phyloP scores from a whole-genome alignment of 1,140 invertebrate genomes.

The Zaprionus lachaisei region DNA sequence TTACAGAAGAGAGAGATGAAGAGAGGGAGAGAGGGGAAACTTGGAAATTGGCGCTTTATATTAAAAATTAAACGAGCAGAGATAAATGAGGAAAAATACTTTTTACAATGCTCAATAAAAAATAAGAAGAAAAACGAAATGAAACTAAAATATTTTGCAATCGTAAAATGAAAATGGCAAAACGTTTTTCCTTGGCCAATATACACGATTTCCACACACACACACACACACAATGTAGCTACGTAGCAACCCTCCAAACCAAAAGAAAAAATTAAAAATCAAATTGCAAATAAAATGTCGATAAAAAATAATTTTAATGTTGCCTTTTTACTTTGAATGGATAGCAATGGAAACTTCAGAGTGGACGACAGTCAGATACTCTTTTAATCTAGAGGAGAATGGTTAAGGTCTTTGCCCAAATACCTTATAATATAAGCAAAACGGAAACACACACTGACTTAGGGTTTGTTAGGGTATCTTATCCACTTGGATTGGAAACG shows the following conservation, averaged over 20 bases:
- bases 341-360: not conserved
- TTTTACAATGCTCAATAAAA: constrained; percentile 52
- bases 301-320: constrained; percentile 79
- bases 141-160: constrained; percentile 62
- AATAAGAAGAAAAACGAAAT: constrained; percentile 24
- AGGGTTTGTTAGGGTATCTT: not conserved
- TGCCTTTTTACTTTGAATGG: constrained; percentile 59
- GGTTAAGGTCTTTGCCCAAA: not conserved
- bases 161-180: constrained; percentile 41
- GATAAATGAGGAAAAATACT: constrained; percentile 40
- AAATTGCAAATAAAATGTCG: constrained; percentile 66
- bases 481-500: constrained; percentile 31
- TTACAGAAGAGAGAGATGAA: constrained; percentile 37
- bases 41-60: constrained; percentile 45
- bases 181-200: constrained; percentile 28
- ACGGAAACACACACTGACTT: not conserved
- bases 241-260: constrained; percentile 24
- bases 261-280: constrained; percentile 41
- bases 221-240: constrained; percentile 8
- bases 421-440: not conserved
- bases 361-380: constrained; percentile 9
- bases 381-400: constrained; percentile 6
- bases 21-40: not conserved
- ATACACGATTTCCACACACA: constrained; percentile 3
- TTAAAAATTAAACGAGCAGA: constrained; percentile 69